Percentiles rank a stretch among this genome's conserved stretches.
These are phyloP conservation scores for Mycetomoellerius zeteki DNA, from an alignment of 1,140 invertebrate genomes.

Conservation along the genomic window DNA sequence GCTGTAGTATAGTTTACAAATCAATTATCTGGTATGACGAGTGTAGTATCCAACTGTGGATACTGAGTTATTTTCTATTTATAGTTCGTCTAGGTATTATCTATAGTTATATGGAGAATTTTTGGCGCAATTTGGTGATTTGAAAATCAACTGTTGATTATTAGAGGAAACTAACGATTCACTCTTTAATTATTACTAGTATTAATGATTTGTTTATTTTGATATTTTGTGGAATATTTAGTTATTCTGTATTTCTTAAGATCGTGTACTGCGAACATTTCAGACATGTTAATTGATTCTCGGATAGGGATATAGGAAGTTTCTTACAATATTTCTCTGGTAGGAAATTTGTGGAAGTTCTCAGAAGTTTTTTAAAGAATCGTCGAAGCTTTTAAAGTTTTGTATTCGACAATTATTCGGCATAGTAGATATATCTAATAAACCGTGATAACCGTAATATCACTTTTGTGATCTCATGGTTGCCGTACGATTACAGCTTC, in stretches of 20 bases:
- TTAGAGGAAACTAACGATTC: constrained; percentile 1
- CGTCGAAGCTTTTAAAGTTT: not conserved
- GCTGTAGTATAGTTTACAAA: constrained; percentile 49
- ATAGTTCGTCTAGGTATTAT: constrained; percentile 48
- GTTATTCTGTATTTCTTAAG: constrained; percentile 18
- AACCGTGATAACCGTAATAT: not conserved
- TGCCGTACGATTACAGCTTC: not conserved
- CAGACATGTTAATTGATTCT: constrained; percentile 47
- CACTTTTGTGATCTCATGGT: not conserved
- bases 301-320: not conserved
- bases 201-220: constrained; percentile 16
- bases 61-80: constrained; percentile 54
- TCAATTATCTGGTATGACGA: constrained; percentile 50
- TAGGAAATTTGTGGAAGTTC: not conserved
- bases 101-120: constrained; percentile 48
- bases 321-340: not conserved
- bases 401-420: constrained; percentile 12
- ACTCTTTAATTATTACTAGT: not conserved
- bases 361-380: not conserved
- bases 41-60: constrained; percentile 27
- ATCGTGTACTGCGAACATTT: not conserved
- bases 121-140: constrained; percentile 61
- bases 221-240: constrained; percentile 48
- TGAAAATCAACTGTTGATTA: constrained; percentile 29
- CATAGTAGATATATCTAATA: not conserved